These are phyloP conservation scores for Neoaliturus tenellus DNA, from an alignment of 2,888 invertebrate genomes.

Conservation along the genomic window DNA sequence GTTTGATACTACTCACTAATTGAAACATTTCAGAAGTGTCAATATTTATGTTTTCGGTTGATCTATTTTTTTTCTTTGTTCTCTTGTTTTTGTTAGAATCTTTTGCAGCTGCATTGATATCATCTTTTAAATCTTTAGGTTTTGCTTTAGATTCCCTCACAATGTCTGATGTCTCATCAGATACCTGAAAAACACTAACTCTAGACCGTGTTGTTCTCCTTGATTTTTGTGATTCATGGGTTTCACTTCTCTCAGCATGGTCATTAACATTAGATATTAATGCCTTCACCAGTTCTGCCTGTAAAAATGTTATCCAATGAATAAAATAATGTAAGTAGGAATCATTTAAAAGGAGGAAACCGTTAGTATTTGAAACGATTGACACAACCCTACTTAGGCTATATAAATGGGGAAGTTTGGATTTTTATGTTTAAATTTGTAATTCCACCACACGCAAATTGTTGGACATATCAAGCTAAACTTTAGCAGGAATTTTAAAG, in stretches of 20 bases:
- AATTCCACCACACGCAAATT: too few species aligned
- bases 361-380: too few species aligned
- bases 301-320: neutral
- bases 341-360: too few species aligned
- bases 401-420: too few species aligned
- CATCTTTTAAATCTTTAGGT: neutral
- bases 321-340: too few species aligned
- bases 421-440: too few species aligned
- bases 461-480: too few species aligned
- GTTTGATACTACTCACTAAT: neutral
- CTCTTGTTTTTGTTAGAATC: neutral
- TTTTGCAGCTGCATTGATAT: neutral
- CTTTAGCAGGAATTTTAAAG: too few species aligned
- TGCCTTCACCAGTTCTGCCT: neutral
- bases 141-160: neutral
- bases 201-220: neutral
- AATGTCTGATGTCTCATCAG: neutral
- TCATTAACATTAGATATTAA: neutral
- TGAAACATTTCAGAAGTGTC: constrained; percentile 2
- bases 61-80: neutral
- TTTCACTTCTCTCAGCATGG: neutral
- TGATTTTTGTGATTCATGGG: neutral
- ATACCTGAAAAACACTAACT: neutral
- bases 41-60: neutral
- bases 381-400: too few species aligned